A percentile compares a stretch with the other conserved stretches of the same genome.
phyloP scores from a whole-genome alignment of 1,140 invertebrate genomes.

The Oncopodura yosiiana region DNA sequence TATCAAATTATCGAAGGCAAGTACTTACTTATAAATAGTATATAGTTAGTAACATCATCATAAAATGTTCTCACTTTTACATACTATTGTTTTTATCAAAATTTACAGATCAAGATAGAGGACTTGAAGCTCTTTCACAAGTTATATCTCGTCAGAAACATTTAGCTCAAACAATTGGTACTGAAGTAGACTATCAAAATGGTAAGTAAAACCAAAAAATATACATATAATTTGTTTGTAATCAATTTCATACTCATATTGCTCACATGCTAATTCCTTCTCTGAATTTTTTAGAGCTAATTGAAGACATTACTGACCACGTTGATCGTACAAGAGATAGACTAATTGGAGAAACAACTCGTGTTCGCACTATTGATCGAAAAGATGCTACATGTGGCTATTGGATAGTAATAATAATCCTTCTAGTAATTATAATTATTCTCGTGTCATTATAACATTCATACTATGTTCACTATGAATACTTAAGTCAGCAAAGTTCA shows the following conservation, averaged over 20 bases:
- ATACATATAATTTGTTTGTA: not conserved
- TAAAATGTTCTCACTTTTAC: too few relatives aligned
- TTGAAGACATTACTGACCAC: constrained; percentile 65
- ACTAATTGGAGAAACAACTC: constrained; percentile 55
- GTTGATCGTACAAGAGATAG: constrained; percentile 59
- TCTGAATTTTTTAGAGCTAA: constrained; percentile 52
- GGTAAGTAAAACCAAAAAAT: constrained; percentile 12
- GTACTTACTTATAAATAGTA: not conserved
- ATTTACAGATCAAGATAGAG: constrained; percentile 60
- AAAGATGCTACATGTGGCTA: constrained; percentile 58
- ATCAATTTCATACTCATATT: not conserved
- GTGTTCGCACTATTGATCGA: constrained; percentile 52
- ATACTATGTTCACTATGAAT: too few relatives aligned
- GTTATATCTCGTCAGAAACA: constrained; percentile 66
- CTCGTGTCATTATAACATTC: constrained; percentile 28
- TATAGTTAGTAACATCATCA: constrained; percentile 6
- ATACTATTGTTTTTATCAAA: constrained; percentile 29
- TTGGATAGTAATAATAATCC: constrained; percentile 42
- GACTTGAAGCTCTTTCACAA: constrained; percentile 61
- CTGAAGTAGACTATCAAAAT: constrained; percentile 65
- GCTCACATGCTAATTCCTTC: constrained; percentile 2
- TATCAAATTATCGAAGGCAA: constrained; percentile 38
- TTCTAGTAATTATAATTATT: constrained; percentile 43
- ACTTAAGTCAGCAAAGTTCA: too few relatives aligned
- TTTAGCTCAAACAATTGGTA: constrained; percentile 60